A percentile compares a stretch with the other conserved stretches of the same genome.
Evolutionary conservation across 2,113 vertebrate genomes (phyloP).

Genomic region (Gymnogyps californianus): DNA sequence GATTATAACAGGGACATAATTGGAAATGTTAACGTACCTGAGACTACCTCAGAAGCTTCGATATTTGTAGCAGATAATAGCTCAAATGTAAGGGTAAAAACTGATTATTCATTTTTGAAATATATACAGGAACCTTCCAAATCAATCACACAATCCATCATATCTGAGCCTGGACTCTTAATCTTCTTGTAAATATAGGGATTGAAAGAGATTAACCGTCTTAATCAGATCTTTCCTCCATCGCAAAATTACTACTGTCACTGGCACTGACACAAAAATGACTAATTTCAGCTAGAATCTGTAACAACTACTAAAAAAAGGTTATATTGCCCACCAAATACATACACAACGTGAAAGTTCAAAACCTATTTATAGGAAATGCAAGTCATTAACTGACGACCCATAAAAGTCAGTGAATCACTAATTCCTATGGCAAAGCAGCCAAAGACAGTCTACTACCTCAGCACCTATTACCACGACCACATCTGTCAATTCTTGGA

Average conservation of each 20-base stretch:
- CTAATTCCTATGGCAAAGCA: background rate
- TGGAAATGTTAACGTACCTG: background rate
- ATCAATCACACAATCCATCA: background rate
- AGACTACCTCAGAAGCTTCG: background rate
- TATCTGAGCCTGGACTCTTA: background rate
- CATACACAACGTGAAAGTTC: background rate
- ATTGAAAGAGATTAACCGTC: background rate
- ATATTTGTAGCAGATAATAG: background rate
- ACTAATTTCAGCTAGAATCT: background rate
- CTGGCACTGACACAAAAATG: background rate
- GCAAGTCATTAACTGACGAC: background rate
- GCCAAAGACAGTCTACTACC: background rate
- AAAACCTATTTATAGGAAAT: background rate
- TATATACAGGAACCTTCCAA: background rate
- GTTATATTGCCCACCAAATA: background rate
- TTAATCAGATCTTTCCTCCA: background rate
- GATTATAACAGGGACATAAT: background rate
- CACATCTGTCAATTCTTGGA: background rate
- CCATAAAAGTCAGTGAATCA: background rate
- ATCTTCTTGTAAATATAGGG: slow-evolving; percentile 1
- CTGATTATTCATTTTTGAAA: background rate
- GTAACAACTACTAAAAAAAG: background rate
- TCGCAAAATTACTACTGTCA: background rate
- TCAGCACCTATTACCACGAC: background rate
- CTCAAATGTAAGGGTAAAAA: background rate